Base-by-base conservation (phyloP, 2,797 vertebrate genomes). In the Enteromius mattozi region DNA sequence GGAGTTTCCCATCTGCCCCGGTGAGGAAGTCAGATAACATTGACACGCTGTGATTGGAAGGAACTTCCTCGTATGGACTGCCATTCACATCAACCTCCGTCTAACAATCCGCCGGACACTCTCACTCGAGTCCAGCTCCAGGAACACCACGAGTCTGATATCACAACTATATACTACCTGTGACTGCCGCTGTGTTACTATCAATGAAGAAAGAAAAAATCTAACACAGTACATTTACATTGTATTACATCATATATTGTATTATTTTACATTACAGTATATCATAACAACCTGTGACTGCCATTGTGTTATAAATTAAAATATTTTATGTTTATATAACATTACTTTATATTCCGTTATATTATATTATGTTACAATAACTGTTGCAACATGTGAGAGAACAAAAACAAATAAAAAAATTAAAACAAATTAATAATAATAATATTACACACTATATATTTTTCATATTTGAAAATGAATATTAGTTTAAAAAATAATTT, bases 1-100 rank as follows among this genome's bases (percentile, higher is more conserved):
- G 81, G 63, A 79, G 78, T 81, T 61, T 79, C 42, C 78, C 65
- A 74, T 84, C 76, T 59, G 37, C 54, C 68, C 27, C 45, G 30
- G 75, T 88, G 86, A 70, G 89, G 89, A 90, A 88, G 89, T 84
- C 79, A 81, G 89, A 90, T 90, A 88, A 86, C 87, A 88, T 86
- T 88, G 19, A 85, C 78, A 79, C 40, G 40, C 24, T 27, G 54
- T 24, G 72, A 87, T 86, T 74, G 86, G 82, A 87, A 80, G 81
- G 78, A 82, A 86, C 83, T 87, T 84, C 54, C 71, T 84, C 56
- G 59, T 72, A 85, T 66, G 59, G 77, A 24, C 66, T 54, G 33
- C 40, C 30, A 77, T 87, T 75, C 70, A 68, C 42, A 83, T 12
- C 1, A 85, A 70, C 49, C 78, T 49, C 45, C 14, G 2, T 59